phyloP scores from a whole-genome alignment of 1,140 invertebrate species.

The Bicyclus anynana region DNA sequence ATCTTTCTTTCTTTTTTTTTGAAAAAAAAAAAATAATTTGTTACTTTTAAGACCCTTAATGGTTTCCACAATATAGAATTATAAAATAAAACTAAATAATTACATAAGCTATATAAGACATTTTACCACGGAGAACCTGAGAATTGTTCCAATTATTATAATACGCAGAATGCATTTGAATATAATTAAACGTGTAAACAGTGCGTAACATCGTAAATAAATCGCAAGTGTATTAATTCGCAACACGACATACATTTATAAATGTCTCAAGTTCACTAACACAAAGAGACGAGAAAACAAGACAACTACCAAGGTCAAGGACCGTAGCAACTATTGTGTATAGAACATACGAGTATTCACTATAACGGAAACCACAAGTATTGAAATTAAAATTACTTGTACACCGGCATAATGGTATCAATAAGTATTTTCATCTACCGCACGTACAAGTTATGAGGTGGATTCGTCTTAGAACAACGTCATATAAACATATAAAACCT shows the following conservation, averaged over 20 bases:
- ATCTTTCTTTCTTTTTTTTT: too few relatives aligned
- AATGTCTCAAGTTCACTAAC: slow-evolving; percentile 34
- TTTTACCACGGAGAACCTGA: not conserved
- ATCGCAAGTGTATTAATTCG: slow-evolving; percentile 19
- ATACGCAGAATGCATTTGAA: slow-evolving; percentile 11
- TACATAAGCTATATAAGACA: not conserved
- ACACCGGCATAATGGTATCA: not conserved
- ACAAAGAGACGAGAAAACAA: slow-evolving; percentile 35
- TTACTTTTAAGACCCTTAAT: too few relatives aligned
- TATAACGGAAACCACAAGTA: slow-evolving; percentile 27
- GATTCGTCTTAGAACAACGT: too few relatives aligned
- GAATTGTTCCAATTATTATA: not conserved
- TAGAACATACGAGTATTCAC: slow-evolving; percentile 19
- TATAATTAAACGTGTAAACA: slow-evolving; percentile 9
- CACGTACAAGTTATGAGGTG: slow-evolving; percentile 5
- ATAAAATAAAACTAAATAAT: not conserved
- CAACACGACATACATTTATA: slow-evolving; percentile 27
- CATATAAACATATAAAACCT: slow-evolving; percentile 13
- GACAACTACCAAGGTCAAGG: slow-evolving; percentile 33
- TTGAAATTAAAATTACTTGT: slow-evolving; percentile 14
- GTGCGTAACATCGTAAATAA: slow-evolving; percentile 22
- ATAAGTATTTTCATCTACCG: not conserved
- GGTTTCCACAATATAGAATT: too few relatives aligned
- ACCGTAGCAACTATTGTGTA: slow-evolving; percentile 25
- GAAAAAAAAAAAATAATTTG: too few relatives aligned